Conservation (phyloP, 2,113 vertebrate genomes). For the Eonycteris spelaea region DNA sequence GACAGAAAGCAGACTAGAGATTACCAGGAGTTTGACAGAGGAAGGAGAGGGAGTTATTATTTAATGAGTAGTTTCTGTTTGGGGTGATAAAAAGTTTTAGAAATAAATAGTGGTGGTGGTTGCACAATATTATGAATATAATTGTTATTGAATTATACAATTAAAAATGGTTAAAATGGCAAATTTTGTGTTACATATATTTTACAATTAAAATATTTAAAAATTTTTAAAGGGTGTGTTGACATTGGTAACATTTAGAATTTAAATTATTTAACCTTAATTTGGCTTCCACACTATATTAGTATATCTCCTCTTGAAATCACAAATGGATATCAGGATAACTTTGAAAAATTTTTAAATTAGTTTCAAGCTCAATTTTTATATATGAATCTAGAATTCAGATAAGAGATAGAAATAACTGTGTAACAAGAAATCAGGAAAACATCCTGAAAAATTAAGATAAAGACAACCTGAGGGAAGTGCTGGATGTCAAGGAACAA, state of each 20-base stretch:
- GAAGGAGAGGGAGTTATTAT: not conserved
- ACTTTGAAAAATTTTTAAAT: slow-evolving; percentile 28
- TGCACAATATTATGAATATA: not conserved
- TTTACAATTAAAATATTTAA: not conserved
- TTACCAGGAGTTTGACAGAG: not conserved
- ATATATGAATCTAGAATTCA: slow-evolving; percentile 9
- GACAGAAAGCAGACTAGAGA: not conserved
- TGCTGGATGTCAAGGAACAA: not conserved
- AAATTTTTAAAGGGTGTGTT: not conserved
- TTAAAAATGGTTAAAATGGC: slow-evolving; percentile 7
- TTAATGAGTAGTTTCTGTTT: not conserved
- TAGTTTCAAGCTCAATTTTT: not conserved
- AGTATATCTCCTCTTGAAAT: not conserved
- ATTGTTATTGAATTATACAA: not conserved
- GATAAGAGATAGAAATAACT: not conserved
- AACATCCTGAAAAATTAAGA: not conserved
- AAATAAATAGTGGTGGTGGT: not conserved
- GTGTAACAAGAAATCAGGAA: not conserved
- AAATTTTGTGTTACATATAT: not conserved
- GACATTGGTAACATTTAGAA: slow-evolving; percentile 25
- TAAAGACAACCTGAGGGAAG: not conserved
- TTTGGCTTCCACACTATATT: slow-evolving; percentile 31
- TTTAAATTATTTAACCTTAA: slow-evolving; percentile 18
- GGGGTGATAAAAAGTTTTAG: not conserved
- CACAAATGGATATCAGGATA: slow-evolving; percentile 16